Evolutionary conservation across 2,888 invertebrate species (phyloP).

Genomic region (Liodrosophila aerea): DNA sequence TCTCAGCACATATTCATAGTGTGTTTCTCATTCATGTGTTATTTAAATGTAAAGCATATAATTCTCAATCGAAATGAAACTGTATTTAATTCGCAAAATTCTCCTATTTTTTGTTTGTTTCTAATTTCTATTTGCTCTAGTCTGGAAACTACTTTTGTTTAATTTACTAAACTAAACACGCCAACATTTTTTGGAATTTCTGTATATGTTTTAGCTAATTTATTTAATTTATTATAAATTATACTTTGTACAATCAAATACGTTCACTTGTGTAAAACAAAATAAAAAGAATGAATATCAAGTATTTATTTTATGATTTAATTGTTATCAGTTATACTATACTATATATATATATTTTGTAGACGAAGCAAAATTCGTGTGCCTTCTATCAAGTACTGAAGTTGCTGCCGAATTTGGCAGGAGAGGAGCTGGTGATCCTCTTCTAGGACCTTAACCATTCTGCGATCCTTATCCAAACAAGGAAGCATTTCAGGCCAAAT

Average conservation of each 20-base stretch:
- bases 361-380: neutral
- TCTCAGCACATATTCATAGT: constrained; percentile 29
- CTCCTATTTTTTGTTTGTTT: constrained; percentile 30
- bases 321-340: neutral
- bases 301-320: neutral
- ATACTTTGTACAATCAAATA: constrained; percentile 37
- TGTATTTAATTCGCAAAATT: constrained; percentile 10
- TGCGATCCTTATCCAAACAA: too few relatives aligned
- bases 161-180: constrained; percentile 41
- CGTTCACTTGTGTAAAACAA: constrained; percentile 54
- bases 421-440: too few relatives aligned
- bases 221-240: constrained; percentile 70
- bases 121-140: constrained; percentile 66
- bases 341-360: neutral
- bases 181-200: constrained; percentile 61
- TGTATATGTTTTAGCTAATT: constrained; percentile 72
- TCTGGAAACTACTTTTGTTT: constrained; percentile 50
- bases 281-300: constrained; percentile 43
- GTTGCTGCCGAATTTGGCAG: too few relatives aligned
- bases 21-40: constrained; percentile 33
- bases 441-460: too few relatives aligned
- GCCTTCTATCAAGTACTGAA: too few relatives aligned
- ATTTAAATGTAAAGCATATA: constrained; percentile 5
- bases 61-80: constrained; percentile 25
- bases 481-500: too few relatives aligned